A percentile compares a stretch with the other conserved stretches of the same genome.
Conservation (phyloP, 1,140 invertebrate species). For the Popillia japonica region DNA sequence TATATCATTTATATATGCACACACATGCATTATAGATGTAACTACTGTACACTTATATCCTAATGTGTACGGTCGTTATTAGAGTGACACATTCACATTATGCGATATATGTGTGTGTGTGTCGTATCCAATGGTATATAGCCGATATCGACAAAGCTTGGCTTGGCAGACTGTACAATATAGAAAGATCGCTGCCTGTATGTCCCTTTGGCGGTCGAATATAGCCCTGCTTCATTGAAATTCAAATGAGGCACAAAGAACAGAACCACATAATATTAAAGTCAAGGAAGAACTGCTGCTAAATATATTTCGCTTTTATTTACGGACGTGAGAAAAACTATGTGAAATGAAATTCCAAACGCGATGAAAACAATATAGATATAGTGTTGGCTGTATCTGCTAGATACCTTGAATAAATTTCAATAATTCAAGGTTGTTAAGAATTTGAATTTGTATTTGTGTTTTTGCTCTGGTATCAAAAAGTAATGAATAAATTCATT, state of each 20-base stretch:
- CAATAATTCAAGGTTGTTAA: too few species aligned
- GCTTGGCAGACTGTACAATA: neutral
- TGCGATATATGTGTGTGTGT: neutral
- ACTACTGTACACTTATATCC: neutral
- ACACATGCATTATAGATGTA: neutral
- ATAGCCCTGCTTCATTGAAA: neutral
- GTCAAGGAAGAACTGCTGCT: neutral
- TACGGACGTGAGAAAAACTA: neutral
- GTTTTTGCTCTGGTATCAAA: too few species aligned
- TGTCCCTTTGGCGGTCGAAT: neutral
- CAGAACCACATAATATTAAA: constrained; percentile 16
- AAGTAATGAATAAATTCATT: too few species aligned
- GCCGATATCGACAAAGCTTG: constrained; percentile 8
- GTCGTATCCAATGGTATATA: neutral
- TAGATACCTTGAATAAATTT: too few species aligned
- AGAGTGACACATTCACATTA: neutral
- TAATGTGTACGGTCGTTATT: neutral
- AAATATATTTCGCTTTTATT: neutral
- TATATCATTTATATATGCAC: neutral
- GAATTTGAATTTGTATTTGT: too few species aligned
- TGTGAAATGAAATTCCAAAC: neutral
- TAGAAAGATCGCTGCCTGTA: neutral
- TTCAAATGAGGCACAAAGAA: constrained; percentile 23
- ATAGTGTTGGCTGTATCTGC: neutral
- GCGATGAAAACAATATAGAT: neutral